Conservation (phyloP, 2,113 vertebrate genomes). For the Lethenteron reissneri region DNA sequence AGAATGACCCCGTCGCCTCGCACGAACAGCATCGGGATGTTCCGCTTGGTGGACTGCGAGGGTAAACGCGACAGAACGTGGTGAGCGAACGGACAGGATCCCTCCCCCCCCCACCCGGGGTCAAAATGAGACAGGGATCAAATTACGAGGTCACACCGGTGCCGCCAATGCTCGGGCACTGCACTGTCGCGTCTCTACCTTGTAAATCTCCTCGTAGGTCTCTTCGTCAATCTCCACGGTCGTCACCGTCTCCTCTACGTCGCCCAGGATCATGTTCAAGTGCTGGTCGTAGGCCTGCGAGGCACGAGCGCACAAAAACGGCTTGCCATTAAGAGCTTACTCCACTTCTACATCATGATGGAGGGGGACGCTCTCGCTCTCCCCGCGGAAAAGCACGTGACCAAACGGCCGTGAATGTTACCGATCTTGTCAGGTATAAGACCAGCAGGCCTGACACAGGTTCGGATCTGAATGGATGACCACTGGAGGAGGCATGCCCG, state of each 20-base stretch:
- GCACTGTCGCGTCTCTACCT: conserved; percentile 30
- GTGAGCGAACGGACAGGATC: no score
- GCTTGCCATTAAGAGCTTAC: neutral
- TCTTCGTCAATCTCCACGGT: conserved; percentile 98
- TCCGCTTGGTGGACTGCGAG: conserved; percentile 77
- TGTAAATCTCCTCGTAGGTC: conserved; percentile 94
- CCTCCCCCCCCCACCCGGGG: no score
- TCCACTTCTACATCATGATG: neutral
- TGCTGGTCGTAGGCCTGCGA: conserved; percentile 86
- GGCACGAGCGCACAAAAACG: conserved; percentile 6
- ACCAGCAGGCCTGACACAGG: no score
- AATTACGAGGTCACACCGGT: no score
- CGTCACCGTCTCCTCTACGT: conserved; percentile 93
- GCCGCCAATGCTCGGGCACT: neutral
- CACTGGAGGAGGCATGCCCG: no score
- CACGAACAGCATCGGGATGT: conserved; percentile 96
- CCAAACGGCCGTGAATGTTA: no score
- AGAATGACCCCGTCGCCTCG: conserved; percentile 87
- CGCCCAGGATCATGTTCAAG: conserved; percentile 94
- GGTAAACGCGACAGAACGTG: conserved; percentile 8
- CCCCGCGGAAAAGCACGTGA: no score
- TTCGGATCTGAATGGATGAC: no score
- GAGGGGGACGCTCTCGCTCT: no score
- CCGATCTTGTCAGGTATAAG: no score
- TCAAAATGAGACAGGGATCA: no score